Evolutionary conservation across 1,140 invertebrate genomes (phyloP).

Genomic region (Sycophaga agraensis): DNA sequence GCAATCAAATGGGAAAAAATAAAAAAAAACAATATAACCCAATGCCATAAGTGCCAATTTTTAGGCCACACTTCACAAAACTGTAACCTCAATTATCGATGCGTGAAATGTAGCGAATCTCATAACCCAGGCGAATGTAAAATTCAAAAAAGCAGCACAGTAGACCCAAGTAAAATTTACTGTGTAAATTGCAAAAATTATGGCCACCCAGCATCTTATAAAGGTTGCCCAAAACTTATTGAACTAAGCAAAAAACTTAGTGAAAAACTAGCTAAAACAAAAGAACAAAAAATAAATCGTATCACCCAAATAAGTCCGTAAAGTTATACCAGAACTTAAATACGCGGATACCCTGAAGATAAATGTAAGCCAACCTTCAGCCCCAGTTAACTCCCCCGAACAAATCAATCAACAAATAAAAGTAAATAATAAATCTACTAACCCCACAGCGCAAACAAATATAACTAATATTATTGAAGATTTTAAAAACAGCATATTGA

Average conservation of each 20-base stretch:
- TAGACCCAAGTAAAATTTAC: not conserved
- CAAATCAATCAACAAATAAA: no score
- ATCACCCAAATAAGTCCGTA: not conserved
- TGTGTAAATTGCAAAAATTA: constrained; percentile 29
- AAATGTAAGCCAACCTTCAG: no score
- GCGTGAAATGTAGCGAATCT: constrained; percentile 15
- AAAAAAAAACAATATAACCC: constrained; percentile 1
- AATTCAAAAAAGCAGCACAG: not conserved
- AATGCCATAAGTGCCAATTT: constrained; percentile 29
- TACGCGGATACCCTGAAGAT: no score
- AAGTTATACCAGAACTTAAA: not conserved
- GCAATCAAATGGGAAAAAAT: constrained; percentile 10
- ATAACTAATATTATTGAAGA: not conserved
- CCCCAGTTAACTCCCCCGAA: no score
- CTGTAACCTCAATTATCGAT: constrained; percentile 17
- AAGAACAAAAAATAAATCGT: not conserved
- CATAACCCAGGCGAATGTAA: constrained; percentile 18
- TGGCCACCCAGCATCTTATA: constrained; percentile 32
- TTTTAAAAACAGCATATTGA: not conserved
- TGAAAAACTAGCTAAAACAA: not conserved
- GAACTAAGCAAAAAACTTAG: constrained; percentile 1
- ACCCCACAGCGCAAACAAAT: no score
- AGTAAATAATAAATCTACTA: no score
- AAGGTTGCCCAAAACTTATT: constrained; percentile 25
- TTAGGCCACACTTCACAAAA: no score